Base-by-base conservation (phyloP, 2,113 vertebrate genomes). In the Nothocercus julius region DNA sequence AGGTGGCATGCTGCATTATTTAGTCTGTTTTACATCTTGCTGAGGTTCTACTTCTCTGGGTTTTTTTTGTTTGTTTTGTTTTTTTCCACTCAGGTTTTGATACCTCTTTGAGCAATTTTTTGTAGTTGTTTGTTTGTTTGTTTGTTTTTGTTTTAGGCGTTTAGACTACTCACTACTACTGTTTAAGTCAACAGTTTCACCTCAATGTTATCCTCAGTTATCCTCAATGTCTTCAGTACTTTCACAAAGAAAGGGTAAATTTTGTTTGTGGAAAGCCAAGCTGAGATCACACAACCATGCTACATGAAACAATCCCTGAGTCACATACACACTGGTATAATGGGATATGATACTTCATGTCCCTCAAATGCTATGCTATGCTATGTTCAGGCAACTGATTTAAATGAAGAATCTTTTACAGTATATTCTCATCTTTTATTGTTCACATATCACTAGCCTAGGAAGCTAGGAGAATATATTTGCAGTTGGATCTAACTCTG, bases 351-450 rank as follows among this genome's bases (percentile, higher is more conserved):
- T 44, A 42, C 25, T 25, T 4, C 7, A 20, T 18, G 5, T 27
- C 12, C 78, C 9, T 56, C 16, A 28, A 32, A 53, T 0, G 0
- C 7, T 24, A 19, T 36, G 36, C 36, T 36, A 36, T 36, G 36
- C 68, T 38, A 49, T 51, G 5, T 69, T 69, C 63, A 61, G 11
- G 27, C 30, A 58, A 51, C 19, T 8, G 67, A 63, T 3, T 27
- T 69, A 32, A 79, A 45, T 34, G 42, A 79, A 14, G n/a, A 61
- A 77, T 69, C 9, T 81, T 16, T 68, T 19, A 30, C 14, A 17
- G 3, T 21, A 28, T 49, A n/a, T 16, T 67, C 15, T 62, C 7
- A 30, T 8, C 5, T 14, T 58, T 68, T 27, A 15, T 54, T 63
- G 5, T 49, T 40, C 14, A 27, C 4, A 3, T 3, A 56, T 25